Evolutionary conservation across 1,140 invertebrate genomes (phyloP), one percentile per base, ranked within the genome.

Genomic region (Scaptomyza graminum): DNA sequence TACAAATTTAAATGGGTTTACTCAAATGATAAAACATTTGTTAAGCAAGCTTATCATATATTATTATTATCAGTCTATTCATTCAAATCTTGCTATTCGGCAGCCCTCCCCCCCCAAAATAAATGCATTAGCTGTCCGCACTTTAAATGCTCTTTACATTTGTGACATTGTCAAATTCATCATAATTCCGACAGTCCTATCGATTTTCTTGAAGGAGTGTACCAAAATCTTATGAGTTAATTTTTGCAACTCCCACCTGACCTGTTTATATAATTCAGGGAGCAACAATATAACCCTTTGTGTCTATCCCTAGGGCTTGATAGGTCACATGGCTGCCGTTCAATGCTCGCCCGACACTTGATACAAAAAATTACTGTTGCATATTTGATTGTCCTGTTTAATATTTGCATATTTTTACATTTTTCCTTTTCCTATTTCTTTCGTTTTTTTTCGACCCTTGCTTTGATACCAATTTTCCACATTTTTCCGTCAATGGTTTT

Each of bases 311-410:
- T 47, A 12, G 56, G 22, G 41, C 52, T 51, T 37, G 65, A 61
- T 60, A 52, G 54, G 52, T 47, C 44, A 59, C 34, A 34, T 31
- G 15, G 31, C 34, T 39, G 41, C 31, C 46, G 12, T 47, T 54
- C 63, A 50, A 4, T 11, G 18, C 50, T 60, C 28, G 28, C 31
- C 34, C 15, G 49, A 44, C 52, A 61, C 61, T 66, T 78, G 72
- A 75, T 71, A 55, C 72, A 75, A 75, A 83, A 87, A 81, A 74
- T 79, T 88, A 79, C 79, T 79, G 82, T 78, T 85, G 83, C 83
- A 87, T 87, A 88, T 83, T 88, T 87, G 83, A 87, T 88, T 87
- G 83, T 88, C 83, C 76, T 60, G 83, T 68, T 76, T 83, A 87
- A 87, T 87, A 87, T 87, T 87, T 87, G 80, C 75, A 87, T 87